A percentile compares a stretch with the other conserved stretches of the same genome.
Evolutionary conservation across 37 sponge, comb jelly and placozoan species (phyloP).

Genomic region (Beroe ovata): DNA sequence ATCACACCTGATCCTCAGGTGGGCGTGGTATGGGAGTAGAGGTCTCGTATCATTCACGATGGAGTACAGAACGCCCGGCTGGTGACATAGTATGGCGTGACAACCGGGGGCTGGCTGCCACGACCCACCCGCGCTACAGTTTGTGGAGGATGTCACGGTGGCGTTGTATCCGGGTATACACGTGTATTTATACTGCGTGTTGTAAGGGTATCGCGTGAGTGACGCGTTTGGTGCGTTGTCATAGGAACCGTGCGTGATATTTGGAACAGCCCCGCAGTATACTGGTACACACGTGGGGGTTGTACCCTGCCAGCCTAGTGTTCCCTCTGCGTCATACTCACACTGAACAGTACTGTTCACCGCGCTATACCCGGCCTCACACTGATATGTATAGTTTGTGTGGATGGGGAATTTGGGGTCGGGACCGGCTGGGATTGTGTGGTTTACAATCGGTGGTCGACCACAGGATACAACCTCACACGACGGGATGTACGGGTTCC

Average conservation of each 20-base stretch:
- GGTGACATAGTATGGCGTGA: background rate
- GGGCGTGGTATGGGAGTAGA: background rate
- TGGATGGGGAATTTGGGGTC: constrained; percentile 10
- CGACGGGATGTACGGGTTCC: constrained; percentile 53
- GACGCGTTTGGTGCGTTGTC: background rate
- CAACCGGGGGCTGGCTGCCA: constrained; percentile 33
- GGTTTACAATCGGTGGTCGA: constrained; percentile 23
- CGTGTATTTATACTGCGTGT: background rate
- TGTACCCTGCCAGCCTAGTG: constrained; percentile 53
- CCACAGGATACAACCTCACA: constrained; percentile 24
- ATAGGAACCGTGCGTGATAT: constrained; percentile 25
- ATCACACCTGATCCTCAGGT: constrained; percentile 13
- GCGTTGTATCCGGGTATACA: constrained; percentile 31
- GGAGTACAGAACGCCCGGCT: constrained; percentile 1
- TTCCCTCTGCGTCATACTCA: background rate
- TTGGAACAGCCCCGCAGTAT: constrained; percentile 8
- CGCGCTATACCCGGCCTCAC: background rate
- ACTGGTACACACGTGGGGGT: constrained; percentile 43
- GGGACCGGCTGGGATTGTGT: constrained; percentile 37
- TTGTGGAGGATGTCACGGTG: background rate
- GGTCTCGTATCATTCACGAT: constrained; percentile 23
- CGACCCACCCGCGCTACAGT: background rate
- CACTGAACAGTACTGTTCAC: background rate
- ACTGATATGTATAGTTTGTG: constrained; percentile 35
- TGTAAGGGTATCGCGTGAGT: background rate